Evolutionary conservation across 2,888 invertebrate genomes (phyloP), one percentile per base, ranked within the genome.

Genomic region (Seira musarum): DNA sequence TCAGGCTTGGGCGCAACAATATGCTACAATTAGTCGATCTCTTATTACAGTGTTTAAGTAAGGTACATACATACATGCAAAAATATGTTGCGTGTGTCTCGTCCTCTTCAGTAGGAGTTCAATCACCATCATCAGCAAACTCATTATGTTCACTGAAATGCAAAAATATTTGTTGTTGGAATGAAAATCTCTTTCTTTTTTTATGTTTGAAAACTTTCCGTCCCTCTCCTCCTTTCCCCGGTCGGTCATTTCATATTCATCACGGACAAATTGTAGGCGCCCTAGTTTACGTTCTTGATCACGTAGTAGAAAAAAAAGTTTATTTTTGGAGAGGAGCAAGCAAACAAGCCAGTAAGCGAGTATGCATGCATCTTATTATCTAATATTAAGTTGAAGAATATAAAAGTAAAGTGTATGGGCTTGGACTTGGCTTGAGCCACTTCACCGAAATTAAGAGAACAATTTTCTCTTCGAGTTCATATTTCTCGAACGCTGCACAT

Each of bases 21-120:
- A 66, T 71, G 61, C 40, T 71, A 40, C 70, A 71, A 71, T 71
- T 71, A 71, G 70, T 71, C 8, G 17, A 19, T 60, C 17, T 25
- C 25, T 69, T 17, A n/a, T 17, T n/a, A 57, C 17, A 13, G 13
- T 57, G n/a, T n/a, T 57, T 57, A 15, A n/a, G n/a, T 15, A 46
- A 46, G 6, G 6, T 46, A n/a, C n/a, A n/a, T n/a, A n/a, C n/a
- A n/a, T n/a, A 40, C 40, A 40, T 40, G 40, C 40, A 6, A 40
- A 40, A 40, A 40, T 40, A 13, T 40, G 40, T 40, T 40, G 40
- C 40, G 40, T 57, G 57, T 15, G n/a, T 13, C 17, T 57, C 46
- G 8, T 46, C 13, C 8, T 13, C 13, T 10, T 10, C 6, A 46
- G 15, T 46, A 46, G 46, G 8, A 10, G 46, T 46, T 46, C 13